phyloP scores from a whole-genome alignment of 1,140 invertebrate species.

The Trypoxylus dichotomus region DNA sequence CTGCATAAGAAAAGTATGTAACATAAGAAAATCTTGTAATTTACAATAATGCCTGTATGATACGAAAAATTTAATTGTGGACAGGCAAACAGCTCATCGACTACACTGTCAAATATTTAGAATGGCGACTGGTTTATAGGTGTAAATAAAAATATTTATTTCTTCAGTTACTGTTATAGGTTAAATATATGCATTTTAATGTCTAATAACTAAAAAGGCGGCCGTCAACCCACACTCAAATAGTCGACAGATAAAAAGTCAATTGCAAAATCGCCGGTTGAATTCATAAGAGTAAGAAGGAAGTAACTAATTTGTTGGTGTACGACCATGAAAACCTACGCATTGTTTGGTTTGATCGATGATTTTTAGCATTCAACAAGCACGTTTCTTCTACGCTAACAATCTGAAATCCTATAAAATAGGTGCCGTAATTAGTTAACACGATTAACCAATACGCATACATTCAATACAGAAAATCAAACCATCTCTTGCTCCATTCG shows the following conservation, averaged over 20 bases:
- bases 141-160: too few species aligned
- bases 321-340: conserved; percentile 13
- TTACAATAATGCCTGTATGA: too few species aligned
- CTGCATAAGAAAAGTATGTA: too few species aligned
- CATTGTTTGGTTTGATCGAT: conserved; percentile 12
- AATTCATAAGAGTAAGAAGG: background rate
- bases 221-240: background rate
- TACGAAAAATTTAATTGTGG: too few species aligned
- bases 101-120: too few species aligned
- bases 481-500: background rate
- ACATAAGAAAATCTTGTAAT: too few species aligned
- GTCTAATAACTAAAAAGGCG: too few species aligned
- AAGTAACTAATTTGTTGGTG: conserved; percentile 13
- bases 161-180: too few species aligned
- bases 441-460: background rate
- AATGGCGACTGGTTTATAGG: too few species aligned
- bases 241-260: background rate
- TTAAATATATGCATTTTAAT: too few species aligned
- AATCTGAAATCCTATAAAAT: background rate
- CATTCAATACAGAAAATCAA: background rate
- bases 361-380: background rate
- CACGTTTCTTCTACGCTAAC: background rate
- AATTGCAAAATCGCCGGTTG: background rate
- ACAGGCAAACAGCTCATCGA: too few species aligned
- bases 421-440: background rate